These are phyloP conservation scores for Microtus richardsoni DNA, from an alignment of 2,113 vertebrate genomes.

Conservation along the genomic window DNA sequence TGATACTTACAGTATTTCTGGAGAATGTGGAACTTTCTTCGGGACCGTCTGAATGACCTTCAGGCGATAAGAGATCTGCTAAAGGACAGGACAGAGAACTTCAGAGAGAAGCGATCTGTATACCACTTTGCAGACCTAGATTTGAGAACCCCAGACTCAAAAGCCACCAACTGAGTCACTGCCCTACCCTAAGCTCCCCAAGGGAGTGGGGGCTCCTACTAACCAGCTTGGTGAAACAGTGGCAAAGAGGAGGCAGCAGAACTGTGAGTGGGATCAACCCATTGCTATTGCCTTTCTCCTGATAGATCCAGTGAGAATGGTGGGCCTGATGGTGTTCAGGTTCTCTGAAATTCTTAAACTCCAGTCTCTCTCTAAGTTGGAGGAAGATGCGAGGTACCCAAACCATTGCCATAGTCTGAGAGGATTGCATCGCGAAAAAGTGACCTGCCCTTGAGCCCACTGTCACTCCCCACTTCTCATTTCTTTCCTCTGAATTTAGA, in stretches of 20 bases:
- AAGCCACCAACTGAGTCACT: neutral
- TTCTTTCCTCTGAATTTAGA: constrained; percentile 75
- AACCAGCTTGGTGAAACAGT: accelerated
- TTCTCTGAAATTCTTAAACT: constrained; percentile 5
- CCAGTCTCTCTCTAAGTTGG: neutral
- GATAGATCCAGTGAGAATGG: neutral
- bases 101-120: neutral
- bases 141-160: neutral
- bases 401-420: neutral
- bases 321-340: neutral
- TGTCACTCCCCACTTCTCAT: constrained; percentile 36
- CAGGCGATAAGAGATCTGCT: neutral
- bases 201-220: neutral
- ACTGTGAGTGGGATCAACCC: neutral
- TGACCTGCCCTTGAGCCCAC: constrained; percentile 9
- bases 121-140: neutral
- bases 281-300: neutral
- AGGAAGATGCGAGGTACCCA: neutral
- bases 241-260: neutral
- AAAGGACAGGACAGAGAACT: neutral
- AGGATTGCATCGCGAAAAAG: neutral
- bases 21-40: neutral
- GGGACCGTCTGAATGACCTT: neutral
- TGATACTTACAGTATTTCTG: neutral
- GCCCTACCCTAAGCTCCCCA: neutral